Evolutionary conservation across 1,140 invertebrate species (phyloP).

Genomic region (Spodoptera frugiperda): DNA sequence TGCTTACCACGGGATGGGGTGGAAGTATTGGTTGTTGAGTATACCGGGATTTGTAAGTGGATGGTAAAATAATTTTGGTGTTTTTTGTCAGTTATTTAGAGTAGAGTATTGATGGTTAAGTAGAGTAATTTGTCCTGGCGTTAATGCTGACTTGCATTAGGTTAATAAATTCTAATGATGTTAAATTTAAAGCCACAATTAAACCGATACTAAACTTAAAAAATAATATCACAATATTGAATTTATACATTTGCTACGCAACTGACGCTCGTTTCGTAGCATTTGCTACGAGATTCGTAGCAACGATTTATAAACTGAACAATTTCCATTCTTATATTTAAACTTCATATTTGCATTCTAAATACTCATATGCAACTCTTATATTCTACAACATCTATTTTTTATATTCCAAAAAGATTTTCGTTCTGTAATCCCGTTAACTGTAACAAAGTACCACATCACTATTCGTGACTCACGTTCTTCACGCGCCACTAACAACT

Average conservation of each 20-base stretch:
- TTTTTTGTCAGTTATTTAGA: not conserved
- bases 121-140: no score
- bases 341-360: no score
- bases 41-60: not conserved
- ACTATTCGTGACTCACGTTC: conserved; percentile 72
- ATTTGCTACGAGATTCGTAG: conserved; percentile 3
- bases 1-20: not conserved
- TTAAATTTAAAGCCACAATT: no score
- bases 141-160: not conserved
- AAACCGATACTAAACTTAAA: not conserved
- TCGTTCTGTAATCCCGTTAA: not conserved
- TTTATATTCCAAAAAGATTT: no score
- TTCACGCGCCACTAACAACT: conserved; percentile 79
- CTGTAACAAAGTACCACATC: not conserved
- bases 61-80: not conserved
- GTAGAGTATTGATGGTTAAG: no score
- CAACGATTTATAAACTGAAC: no score
- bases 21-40: not conserved
- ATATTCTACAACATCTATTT: no score
- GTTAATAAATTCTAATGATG: no score
- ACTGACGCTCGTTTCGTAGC: not conserved
- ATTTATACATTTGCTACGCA: not conserved
- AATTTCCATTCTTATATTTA: no score
- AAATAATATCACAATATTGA: no score
- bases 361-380: no score